A percentile compares a stretch with the other conserved stretches of the same genome.
phyloP scores from a whole-genome alignment of 2,113 vertebrate species.

The Ceyx margarethae region DNA sequence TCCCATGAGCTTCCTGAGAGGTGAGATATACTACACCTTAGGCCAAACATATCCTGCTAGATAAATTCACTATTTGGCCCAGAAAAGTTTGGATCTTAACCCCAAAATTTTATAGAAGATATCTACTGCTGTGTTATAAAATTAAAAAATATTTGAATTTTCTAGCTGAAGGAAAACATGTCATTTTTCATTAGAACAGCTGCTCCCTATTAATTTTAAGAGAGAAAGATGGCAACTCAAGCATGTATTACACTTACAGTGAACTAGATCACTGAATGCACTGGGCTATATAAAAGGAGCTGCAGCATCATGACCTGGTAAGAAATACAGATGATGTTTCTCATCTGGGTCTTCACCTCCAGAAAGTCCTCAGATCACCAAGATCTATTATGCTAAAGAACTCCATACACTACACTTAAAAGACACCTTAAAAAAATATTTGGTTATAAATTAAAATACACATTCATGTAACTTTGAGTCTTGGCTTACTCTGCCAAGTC shows the following conservation, averaged over 20 bases:
- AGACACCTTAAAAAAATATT: not conserved
- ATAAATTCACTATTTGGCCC: not conserved
- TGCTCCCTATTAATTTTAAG: not conserved
- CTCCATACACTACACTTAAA: not conserved
- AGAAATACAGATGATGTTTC: not conserved
- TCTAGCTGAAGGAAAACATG: not conserved
- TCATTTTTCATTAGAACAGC: not conserved
- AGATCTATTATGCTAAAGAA: not conserved
- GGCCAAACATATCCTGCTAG: not conserved
- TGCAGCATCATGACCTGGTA: not conserved
- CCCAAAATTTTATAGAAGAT: not conserved
- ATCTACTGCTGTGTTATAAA: not conserved
- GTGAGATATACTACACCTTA: not conserved
- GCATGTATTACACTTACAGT: not conserved
- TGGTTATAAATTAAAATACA: not conserved
- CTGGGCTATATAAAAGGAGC: not conserved
- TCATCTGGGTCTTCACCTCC: not conserved
- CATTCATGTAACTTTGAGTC: not conserved
- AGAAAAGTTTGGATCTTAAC: not conserved
- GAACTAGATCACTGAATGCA: not conserved
- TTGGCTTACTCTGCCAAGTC: not conserved
- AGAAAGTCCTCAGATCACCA: not conserved
- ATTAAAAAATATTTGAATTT: not conserved
- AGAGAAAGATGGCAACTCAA: not conserved
- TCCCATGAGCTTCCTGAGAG: fast-evolving